Base-by-base conservation (phyloP, 2,888 invertebrate genomes). In the Ligdia adustata region DNA sequence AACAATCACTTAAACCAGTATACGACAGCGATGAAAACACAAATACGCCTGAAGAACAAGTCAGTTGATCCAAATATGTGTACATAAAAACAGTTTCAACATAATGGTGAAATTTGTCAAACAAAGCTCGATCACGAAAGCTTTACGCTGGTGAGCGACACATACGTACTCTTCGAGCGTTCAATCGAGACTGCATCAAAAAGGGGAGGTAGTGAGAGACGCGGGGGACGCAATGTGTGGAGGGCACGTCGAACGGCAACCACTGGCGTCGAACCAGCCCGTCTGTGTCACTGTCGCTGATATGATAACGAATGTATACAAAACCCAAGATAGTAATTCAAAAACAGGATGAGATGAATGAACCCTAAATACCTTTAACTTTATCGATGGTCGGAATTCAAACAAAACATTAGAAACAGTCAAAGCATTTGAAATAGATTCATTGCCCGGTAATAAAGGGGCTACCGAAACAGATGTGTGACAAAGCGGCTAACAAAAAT, bases 261-360 rank as follows among this genome's bases (percentile, higher is more conserved):
- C 33, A 70, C 70, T 79, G 68, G 71, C 82, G 80, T 77, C 83
- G 79, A 82, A 83, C 75, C 65, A 75, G 69, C 79, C 75, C 75
- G 75, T 76, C 75, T 75, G 71, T 82, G 77, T 78, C 77, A 79
- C 78, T 72, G 73, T 62, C 69, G 75, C 72, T 80, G 79, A 80
- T 79, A 85, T 87, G 89, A 89, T 89, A 88, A 88, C 84, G 68
- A 81, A 80, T 74, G 80, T 84, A 81, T 74, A 87, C 83, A 82
- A 81, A 76, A 70, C 65, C 62, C 62, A 69, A 57, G 69, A 72
- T 74, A 76, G 63, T 67, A 66, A 45, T 63, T 28, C 12, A 33
- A 39, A 47, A 62, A 60, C 57, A 61, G 58, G 45, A 57, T 48
- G 63, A 68, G 66, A 72, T 67, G 64, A 68, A 65, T 57, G 65